Conservation (phyloP, 2,797 vertebrate genomes). For the Rhyacichthys aspro region DNA sequence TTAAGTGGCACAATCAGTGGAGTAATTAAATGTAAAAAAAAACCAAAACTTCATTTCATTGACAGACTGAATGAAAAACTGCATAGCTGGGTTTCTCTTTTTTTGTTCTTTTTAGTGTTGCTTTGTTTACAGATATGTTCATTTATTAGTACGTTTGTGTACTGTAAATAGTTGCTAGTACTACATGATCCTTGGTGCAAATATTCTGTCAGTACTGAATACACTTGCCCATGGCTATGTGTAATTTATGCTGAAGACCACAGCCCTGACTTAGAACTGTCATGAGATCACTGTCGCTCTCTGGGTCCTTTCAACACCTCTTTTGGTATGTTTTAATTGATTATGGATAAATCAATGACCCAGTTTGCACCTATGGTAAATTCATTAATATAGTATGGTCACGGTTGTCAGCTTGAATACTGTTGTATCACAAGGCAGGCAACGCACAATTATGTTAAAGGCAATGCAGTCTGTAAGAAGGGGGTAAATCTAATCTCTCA, state of each 20-base stretch:
- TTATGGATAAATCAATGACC: slow-evolving; percentile 56
- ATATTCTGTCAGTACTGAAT: background rate
- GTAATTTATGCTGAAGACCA: slow-evolving; percentile 15
- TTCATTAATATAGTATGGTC: slow-evolving; percentile 45
- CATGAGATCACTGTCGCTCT: slow-evolving; percentile 20
- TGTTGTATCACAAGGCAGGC: slow-evolving; percentile 49
- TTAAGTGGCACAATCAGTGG: background rate
- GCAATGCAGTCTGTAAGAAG: slow-evolving; percentile 53
- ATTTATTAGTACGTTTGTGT: background rate
- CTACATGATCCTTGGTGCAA: background rate
- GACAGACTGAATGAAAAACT: too few species aligned
- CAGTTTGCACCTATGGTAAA: slow-evolving; percentile 43
- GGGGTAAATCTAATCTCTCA: slow-evolving; percentile 62
- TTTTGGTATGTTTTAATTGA: slow-evolving; percentile 42
- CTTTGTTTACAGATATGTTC: background rate
- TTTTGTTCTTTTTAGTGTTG: too few species aligned
- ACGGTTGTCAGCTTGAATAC: slow-evolving; percentile 59
- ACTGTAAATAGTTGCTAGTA: background rate
- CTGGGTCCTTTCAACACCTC: slow-evolving; percentile 24
- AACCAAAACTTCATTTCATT: background rate
- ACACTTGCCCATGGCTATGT: background rate
- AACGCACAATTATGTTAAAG: slow-evolving; percentile 61
- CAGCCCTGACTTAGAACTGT: slow-evolving; percentile 13
- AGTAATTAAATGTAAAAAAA: background rate
- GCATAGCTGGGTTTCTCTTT: too few species aligned